Percentiles rank a stretch among this genome's conserved stretches.
Conservation (phyloP, 2,797 vertebrate species). For the Myotis daubentonii region DNA sequence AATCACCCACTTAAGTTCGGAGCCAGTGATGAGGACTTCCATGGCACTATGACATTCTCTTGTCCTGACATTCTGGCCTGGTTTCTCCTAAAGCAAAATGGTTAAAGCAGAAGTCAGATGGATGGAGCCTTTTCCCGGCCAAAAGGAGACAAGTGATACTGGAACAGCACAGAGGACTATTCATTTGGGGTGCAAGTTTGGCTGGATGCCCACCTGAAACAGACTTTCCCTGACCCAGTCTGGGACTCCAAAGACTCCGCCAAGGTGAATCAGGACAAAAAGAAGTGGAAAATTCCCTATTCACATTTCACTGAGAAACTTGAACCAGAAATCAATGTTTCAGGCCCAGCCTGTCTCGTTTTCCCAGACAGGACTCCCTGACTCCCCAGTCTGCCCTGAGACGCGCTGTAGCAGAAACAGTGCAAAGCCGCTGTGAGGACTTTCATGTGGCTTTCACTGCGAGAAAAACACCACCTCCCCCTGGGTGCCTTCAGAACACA, state of each 20-base stretch:
- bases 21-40: not conserved
- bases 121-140: not conserved
- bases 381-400: slow-evolving; percentile 55
- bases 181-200: slow-evolving; percentile 20
- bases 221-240: slow-evolving; percentile 16
- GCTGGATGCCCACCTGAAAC: not conserved
- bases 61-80: not conserved
- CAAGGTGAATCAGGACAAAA: slow-evolving; percentile 64
- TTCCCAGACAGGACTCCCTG: slow-evolving; percentile 69
- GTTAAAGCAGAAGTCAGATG: slow-evolving; percentile 7
- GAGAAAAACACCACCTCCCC: slow-evolving; percentile 69
- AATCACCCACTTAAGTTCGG: not conserved
- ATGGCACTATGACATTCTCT: not conserved
- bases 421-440: slow-evolving; percentile 14
- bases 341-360: slow-evolving; percentile 70
- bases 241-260: slow-evolving; percentile 54
- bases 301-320: slow-evolving; percentile 61
- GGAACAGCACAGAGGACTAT: slow-evolving; percentile 34
- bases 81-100: slow-evolving; percentile 1
- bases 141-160: not conserved
- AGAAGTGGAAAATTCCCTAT: slow-evolving; percentile 77
- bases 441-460: slow-evolving; percentile 79
- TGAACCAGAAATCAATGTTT: slow-evolving; percentile 79
- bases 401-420: slow-evolving; percentile 32
- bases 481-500: slow-evolving; percentile 74